Percentiles rank a stretch among this genome's conserved stretches.
These are phyloP conservation scores for Syritta pipiens DNA, from an alignment of 2,888 invertebrate genomes.

Conservation along the genomic window DNA sequence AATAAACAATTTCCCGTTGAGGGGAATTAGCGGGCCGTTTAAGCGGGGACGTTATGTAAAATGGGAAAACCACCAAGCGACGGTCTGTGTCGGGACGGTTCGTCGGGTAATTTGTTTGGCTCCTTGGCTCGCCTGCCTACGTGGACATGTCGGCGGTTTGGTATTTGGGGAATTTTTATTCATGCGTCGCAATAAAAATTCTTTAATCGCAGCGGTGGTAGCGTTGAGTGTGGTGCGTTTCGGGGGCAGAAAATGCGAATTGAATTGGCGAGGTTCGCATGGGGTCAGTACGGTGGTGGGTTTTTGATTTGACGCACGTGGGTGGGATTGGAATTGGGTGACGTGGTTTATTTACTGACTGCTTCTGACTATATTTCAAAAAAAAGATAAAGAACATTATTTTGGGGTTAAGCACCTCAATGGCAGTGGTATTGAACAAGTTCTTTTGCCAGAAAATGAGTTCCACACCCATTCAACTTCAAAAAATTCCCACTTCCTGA, in stretches of 20 bases:
- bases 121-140: slow-evolving; percentile 20
- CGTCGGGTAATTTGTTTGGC: slow-evolving; percentile 28
- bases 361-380: too few species aligned
- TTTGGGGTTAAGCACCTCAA: too few species aligned
- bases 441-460: too few species aligned
- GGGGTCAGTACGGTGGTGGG: too few species aligned
- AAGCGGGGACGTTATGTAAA: slow-evolving; percentile 44
- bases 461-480: too few species aligned
- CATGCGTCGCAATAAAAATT: slow-evolving; percentile 58
- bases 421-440: too few species aligned
- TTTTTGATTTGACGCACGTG: too few species aligned
- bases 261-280: neutral
- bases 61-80: slow-evolving; percentile 23
- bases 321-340: too few species aligned
- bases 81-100: slow-evolving; percentile 22
- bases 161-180: slow-evolving; percentile 47
- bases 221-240: neutral
- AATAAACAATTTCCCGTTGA: slow-evolving; percentile 54
- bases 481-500: too few species aligned
- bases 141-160: slow-evolving; percentile 1
- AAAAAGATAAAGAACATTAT: too few species aligned
- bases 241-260: slow-evolving; percentile 7
- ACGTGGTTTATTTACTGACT: too few species aligned
- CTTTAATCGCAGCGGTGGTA: slow-evolving; percentile 24
- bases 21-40: slow-evolving; percentile 18